Percentiles rank a stretch among this genome's conserved stretches.
Evolutionary conservation across 2,113 vertebrate species (phyloP).

Genomic region (Nothocercus julius): DNA sequence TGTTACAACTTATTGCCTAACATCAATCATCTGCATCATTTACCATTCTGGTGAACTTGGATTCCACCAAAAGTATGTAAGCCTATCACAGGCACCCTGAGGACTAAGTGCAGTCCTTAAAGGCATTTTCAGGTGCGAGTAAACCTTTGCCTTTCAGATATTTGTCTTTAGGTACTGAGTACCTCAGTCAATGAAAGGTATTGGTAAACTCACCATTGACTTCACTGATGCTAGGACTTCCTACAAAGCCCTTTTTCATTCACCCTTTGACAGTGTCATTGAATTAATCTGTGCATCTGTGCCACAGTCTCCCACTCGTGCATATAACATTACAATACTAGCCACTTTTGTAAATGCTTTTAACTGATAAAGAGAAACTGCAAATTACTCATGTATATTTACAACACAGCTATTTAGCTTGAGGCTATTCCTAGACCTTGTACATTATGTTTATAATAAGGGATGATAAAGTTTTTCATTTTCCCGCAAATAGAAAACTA

Average conservation of each 20-base stretch:
- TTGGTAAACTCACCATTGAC: background rate
- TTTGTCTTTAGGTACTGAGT: background rate
- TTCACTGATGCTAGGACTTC: background rate
- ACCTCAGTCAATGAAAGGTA: background rate
- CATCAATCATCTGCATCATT: background rate
- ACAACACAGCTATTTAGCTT: background rate
- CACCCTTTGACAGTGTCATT: background rate
- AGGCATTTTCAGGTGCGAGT: background rate
- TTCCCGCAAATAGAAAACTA: background rate
- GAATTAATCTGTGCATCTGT: background rate
- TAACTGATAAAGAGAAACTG: background rate
- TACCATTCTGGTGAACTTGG: background rate
- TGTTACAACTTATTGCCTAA: background rate
- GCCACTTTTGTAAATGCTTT: background rate
- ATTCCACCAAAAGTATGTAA: background rate
- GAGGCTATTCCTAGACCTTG: background rate
- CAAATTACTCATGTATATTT: background rate
- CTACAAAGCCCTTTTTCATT: background rate
- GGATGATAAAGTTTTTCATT: background rate
- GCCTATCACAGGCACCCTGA: background rate
- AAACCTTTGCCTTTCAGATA: background rate
- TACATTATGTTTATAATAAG: background rate
- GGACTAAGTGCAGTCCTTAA: background rate
- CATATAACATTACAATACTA: background rate
- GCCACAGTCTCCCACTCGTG: background rate